phyloP scores from a whole-genome alignment of 2,113 vertebrate genomes.

The Beaufortia kweichowensis region DNA sequence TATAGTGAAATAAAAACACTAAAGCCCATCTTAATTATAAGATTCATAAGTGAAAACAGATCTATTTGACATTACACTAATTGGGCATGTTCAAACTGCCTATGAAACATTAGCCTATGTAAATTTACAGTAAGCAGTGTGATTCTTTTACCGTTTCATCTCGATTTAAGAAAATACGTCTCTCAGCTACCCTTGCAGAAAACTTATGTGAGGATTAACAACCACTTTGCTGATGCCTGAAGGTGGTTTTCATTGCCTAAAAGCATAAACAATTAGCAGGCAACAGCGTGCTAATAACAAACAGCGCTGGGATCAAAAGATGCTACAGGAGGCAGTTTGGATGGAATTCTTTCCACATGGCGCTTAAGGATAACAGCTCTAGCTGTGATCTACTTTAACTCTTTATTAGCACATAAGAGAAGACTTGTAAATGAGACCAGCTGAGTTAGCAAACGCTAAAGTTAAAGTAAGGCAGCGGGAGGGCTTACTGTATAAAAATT shows the following conservation, averaged over 20 bases:
- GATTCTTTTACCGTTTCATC: conserved; percentile 47
- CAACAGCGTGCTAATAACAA: conserved; percentile 40
- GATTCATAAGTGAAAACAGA: background rate
- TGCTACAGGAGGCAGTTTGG: conserved; percentile 40
- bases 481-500: background rate
- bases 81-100: background rate
- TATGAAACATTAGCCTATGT: conserved; percentile 5
- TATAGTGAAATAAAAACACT: too few relatives aligned
- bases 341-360: conserved; percentile 35
- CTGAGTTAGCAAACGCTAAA: conserved; percentile 49
- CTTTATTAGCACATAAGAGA: conserved; percentile 38
- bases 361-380: conserved; percentile 26
- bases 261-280: conserved; percentile 48
- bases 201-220: conserved; percentile 56
- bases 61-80: background rate
- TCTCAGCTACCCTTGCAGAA: conserved; percentile 50
- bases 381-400: conserved; percentile 38
- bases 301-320: conserved; percentile 28
- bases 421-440: conserved; percentile 38
- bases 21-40: too few relatives aligned
- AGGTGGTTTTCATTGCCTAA: conserved; percentile 23
- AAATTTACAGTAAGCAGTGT: background rate
- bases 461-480: background rate
- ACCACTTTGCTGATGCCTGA: conserved; percentile 53
- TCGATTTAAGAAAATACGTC: conserved; percentile 55